Base-by-base conservation (phyloP, 2,113 vertebrate species). In the Microcebus murinus region DNA sequence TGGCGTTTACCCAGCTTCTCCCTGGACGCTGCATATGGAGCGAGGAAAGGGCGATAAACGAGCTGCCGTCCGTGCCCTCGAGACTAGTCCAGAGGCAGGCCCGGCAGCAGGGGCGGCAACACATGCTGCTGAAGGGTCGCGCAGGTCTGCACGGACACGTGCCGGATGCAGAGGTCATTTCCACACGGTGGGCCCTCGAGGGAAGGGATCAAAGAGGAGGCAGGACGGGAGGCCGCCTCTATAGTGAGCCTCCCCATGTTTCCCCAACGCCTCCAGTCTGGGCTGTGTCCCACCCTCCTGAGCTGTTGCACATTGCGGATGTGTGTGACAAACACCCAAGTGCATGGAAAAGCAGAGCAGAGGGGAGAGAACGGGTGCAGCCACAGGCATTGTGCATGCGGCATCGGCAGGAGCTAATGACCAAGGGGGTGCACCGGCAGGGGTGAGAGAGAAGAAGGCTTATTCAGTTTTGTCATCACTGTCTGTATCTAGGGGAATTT, bases 1-100 rank as follows among this genome's bases (percentile, higher is more conserved):
- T 12, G 45, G 39, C 82, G 31, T 77, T 95, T 87, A 73, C 39
- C 82, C 92, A 87, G 61, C 55, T 39, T 67, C 79, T 86, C 39
- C 25, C 11, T 23, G 82, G 45, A 80, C 48, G 61, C 9, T 82
- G 50, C 70, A 68, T 34, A 42, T 39, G 52, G 39, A 59, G 23
- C 31, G 14, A 34, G 45, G 36, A 29, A 13, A 27, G 36, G 50
- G 34, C 68, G 20, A 70, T 34, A 71, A 21, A 20, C 0, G 5
- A 29, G 4, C 6, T 61, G 34, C 18, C 39, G 76, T 8, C 20
- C 39, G 11, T 59, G 39, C 31, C 11, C n/a, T 86, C 14, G 27
- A 31, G 52, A 48, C 23, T 36, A 34, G 18, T 52, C 20, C 45
- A 79, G 52, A 76, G n/a, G 45, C 14, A 55, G 50, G 2, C 27